These are phyloP conservation scores for Agrochola macilenta DNA, from an alignment of 2,888 invertebrate species.

Conservation along the genomic window DNA sequence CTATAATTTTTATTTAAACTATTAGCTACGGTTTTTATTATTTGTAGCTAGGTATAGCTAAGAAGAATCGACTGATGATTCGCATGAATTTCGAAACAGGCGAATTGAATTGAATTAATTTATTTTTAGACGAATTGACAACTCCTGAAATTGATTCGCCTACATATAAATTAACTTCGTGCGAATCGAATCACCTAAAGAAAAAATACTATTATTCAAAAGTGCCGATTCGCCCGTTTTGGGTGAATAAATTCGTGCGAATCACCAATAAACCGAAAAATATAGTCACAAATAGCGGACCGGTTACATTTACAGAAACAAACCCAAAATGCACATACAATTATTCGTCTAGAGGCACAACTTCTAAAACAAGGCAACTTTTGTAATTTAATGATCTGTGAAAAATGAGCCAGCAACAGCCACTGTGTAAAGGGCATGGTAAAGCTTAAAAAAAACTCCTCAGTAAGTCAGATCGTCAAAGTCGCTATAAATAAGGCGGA, in stretches of 20 bases:
- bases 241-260: too few species aligned
- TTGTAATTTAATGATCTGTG: not conserved
- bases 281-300: not conserved
- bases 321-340: not conserved
- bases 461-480: constrained; percentile 78
- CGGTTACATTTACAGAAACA: too few species aligned
- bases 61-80: not conserved
- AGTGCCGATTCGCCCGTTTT: too few species aligned
- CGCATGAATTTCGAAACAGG: too few species aligned
- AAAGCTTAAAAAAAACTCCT: constrained; percentile 45
- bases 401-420: constrained; percentile 11
- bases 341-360: not conserved
- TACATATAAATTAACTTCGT: too few species aligned
- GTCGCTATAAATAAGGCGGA: constrained; percentile 81
- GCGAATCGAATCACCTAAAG: too few species aligned
- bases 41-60: not conserved
- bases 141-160: too few species aligned
- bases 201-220: too few species aligned
- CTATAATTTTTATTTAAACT: not conserved
- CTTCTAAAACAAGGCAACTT: not conserved
- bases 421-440: not conserved
- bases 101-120: too few species aligned
- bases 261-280: too few species aligned
- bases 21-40: not conserved
- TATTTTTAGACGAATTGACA: too few species aligned